Conservation (phyloP, 2,888 invertebrate genomes). For the Drosophila rubida region DNA sequence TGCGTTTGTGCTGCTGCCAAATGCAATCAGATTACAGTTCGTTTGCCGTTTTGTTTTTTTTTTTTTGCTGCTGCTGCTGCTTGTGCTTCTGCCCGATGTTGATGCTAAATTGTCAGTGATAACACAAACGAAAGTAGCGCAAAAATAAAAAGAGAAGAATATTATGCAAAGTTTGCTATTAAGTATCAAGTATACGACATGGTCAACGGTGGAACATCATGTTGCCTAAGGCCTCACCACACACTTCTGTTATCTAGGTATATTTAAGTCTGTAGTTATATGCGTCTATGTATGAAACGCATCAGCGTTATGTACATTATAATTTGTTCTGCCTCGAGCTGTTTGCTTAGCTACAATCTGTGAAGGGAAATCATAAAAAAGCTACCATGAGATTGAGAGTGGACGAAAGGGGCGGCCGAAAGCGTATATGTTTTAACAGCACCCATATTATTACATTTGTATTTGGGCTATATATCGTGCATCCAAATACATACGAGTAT, state of each 20-base stretch:
- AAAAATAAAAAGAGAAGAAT: conserved; percentile 36
- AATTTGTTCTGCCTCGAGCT: conserved; percentile 74
- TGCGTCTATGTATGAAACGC: conserved; percentile 45
- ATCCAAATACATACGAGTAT: conserved; percentile 40
- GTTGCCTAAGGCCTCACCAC: conserved; percentile 37
- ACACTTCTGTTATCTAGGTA: conserved; percentile 45
- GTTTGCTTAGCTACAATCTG: conserved; percentile 66
- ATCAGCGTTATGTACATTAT: conserved; percentile 69
- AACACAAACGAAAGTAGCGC: conserved; percentile 64
- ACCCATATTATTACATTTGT: conserved; percentile 52
- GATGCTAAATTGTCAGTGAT: conserved; percentile 70
- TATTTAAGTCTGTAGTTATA: conserved; percentile 41
- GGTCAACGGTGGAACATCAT: conserved; percentile 51
- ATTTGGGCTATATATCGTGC: conserved; percentile 49
- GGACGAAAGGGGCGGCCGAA: background rate
- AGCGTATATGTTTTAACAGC: conserved; percentile 29
- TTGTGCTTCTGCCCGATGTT: conserved; percentile 11
- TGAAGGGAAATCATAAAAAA: conserved; percentile 69
- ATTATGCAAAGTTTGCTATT: conserved; percentile 69
- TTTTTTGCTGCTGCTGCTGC: conserved; percentile 10
- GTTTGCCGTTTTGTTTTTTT: conserved; percentile 53
- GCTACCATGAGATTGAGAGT: conserved; percentile 38
- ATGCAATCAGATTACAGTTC: conserved; percentile 79
- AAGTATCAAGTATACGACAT: conserved; percentile 66
- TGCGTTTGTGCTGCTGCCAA: conserved; percentile 71